phyloP scores from a whole-genome alignment of 2,797 vertebrate genomes.

The Trichosurus vulpecula region DNA sequence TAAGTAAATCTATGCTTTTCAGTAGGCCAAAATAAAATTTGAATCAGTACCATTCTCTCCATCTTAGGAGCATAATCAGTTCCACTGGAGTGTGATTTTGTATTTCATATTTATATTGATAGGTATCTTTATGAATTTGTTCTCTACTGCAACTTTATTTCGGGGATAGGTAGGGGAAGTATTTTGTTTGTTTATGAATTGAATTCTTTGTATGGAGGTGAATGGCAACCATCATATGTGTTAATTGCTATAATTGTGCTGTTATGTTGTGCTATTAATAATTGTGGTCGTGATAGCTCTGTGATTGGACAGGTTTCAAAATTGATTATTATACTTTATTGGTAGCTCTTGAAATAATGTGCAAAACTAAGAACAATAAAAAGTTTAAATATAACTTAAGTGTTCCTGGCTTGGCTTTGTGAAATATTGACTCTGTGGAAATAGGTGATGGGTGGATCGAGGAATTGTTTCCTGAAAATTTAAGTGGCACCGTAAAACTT shows the following conservation, averaged over 20 bases:
- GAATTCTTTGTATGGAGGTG: neutral
- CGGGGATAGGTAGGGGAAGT: neutral
- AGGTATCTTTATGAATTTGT: neutral
- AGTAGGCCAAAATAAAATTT: constrained; percentile 1
- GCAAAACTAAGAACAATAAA: constrained; percentile 48
- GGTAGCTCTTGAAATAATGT: constrained; percentile 14
- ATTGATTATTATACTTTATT: constrained; percentile 32
- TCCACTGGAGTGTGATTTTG: neutral
- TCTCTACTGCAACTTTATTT: neutral
- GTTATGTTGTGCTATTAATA: neutral
- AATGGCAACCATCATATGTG: neutral
- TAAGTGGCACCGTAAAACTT: constrained; percentile 55
- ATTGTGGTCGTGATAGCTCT: constrained; percentile 8
- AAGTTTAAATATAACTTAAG: constrained; percentile 3
- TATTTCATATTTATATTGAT: constrained; percentile 42
- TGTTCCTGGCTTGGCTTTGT: constrained; percentile 60
- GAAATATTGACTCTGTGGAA: constrained; percentile 68
- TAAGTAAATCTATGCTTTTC: constrained; percentile 20
- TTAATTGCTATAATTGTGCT: constrained; percentile 20
- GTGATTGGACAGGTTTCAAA: constrained; percentile 41
- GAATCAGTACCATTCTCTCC: neutral
- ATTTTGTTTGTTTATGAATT: constrained; percentile 19
- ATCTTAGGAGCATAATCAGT: neutral
- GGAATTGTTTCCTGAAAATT: constrained; percentile 68
- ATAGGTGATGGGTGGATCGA: constrained; percentile 56